Conservation (phyloP, 2,113 vertebrate genomes). For the Labrus mixtus region DNA sequence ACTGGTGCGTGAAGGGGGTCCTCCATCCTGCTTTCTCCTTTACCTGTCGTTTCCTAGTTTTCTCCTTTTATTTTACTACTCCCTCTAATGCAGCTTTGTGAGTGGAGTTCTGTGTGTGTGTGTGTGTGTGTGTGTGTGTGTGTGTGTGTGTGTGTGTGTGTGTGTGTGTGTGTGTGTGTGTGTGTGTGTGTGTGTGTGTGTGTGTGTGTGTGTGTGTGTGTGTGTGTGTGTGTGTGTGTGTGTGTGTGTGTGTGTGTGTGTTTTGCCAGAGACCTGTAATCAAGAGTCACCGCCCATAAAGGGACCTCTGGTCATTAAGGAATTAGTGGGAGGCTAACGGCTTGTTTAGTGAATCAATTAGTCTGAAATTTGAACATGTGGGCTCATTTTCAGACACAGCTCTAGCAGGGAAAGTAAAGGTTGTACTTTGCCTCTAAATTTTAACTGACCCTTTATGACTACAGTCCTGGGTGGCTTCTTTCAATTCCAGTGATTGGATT, state of each 20-base stretch:
- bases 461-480: slow-evolving; percentile 18
- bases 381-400: slow-evolving; percentile 57
- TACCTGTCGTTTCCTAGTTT: slow-evolving; percentile 17
- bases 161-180: slow-evolving; percentile 28
- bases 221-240: slow-evolving; percentile 1
- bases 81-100: not conserved
- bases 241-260: slow-evolving; percentile 27
- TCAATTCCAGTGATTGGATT: slow-evolving; percentile 9
- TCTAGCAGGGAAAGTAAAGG: slow-evolving; percentile 48
- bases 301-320: slow-evolving; percentile 70
- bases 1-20: slow-evolving; percentile 62
- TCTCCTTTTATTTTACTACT: not conserved
- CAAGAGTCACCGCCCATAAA: slow-evolving; percentile 73
- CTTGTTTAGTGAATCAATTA: slow-evolving; percentile 78
- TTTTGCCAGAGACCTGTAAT: slow-evolving; percentile 68
- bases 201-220: slow-evolving; percentile 16
- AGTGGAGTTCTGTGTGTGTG: slow-evolving; percentile 7
- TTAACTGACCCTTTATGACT: slow-evolving; percentile 50
- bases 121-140: slow-evolving; percentile 4
- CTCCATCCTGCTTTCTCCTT: slow-evolving; percentile 35
- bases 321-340: slow-evolving; percentile 75
- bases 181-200: not conserved
- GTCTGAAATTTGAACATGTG: slow-evolving; percentile 70
- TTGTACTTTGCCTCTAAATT: slow-evolving; percentile 49
- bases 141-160: slow-evolving; percentile 15